Base-by-base conservation (phyloP, 2,797 vertebrate genomes). In the Gymnothorax javanicus region DNA sequence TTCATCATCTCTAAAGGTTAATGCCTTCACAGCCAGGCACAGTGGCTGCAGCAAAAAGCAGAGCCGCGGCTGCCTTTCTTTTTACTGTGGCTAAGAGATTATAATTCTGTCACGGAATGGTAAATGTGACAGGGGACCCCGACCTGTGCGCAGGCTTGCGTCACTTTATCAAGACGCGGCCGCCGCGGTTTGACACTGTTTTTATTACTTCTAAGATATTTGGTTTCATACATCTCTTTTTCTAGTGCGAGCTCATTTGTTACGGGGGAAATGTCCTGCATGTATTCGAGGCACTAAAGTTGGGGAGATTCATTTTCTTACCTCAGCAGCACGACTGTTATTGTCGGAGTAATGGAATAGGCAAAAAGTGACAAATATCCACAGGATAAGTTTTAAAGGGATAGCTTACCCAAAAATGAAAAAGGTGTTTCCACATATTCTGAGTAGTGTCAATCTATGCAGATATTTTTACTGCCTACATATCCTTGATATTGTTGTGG, bases 101-200 rank as follows among this genome's bases (percentile, higher is more conserved):
- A 92, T 92, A 94, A 94, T 93, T 94, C 92, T 90, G 91, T 90
- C 91, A 89, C 89, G 85, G 90, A 94, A 91, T 91, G 87, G 91
- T 91, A 91, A 91, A 91, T 85, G 89, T 90, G 92, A 89, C 88
- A 58, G 90, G 90, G 92, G 69, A 92, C 91, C 89, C 91, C 87
- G 87, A 25, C 23, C 64, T 64, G 50, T 69, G 88, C 85, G 84
- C 87, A 91, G 89, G 89, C 92, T 90, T 91, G 92, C 94, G 94
- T 92, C 89, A 86, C 90, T 94, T 93, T 93, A 95, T 94, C 91
- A 91, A 89, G 92, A 92, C 93, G 93, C 92, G 93, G 93, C 89
- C 92, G 89, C 93, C 84, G 89, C 91, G 87, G 89, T 90, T 87
- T 15, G 52, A 93, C 90, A 91, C 87, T 33, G 58, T 83, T 84